phyloP scores from a whole-genome alignment of 2,113 vertebrate species.

The Thunnus maccoyii region DNA sequence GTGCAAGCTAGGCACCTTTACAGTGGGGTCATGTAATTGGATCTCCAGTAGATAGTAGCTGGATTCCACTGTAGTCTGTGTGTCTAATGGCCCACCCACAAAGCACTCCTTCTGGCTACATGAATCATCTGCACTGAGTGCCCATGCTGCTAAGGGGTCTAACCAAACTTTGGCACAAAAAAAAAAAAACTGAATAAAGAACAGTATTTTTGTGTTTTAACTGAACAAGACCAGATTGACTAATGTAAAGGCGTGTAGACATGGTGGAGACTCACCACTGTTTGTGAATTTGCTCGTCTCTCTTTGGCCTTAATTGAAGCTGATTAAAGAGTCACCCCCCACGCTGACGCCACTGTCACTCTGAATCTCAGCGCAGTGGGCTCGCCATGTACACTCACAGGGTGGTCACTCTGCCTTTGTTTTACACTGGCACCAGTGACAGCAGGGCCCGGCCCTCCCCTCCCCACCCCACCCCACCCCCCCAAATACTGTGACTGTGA shows the following conservation, averaged over 20 bases:
- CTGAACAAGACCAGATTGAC: constrained; percentile 8
- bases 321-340: constrained; percentile 79
- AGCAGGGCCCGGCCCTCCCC: constrained; percentile 41
- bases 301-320: constrained; percentile 82
- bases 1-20: constrained; percentile 50
- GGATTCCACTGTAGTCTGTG: constrained; percentile 57
- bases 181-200: constrained; percentile 1
- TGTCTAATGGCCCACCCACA: constrained; percentile 74
- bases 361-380: constrained; percentile 73
- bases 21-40: constrained; percentile 65
- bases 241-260: constrained; percentile 22
- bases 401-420: constrained; percentile 79
- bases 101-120: constrained; percentile 50
- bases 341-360: constrained; percentile 76
- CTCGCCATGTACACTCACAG: constrained; percentile 73
- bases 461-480: constrained; percentile 11
- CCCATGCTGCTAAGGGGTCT: constrained; percentile 38
- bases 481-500: constrained; percentile 65
- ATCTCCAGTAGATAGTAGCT: constrained; percentile 61
- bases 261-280: constrained; percentile 27
- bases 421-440: constrained; percentile 68
- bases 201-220: neutral
- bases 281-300: constrained; percentile 59
- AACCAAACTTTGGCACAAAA: constrained; percentile 41
- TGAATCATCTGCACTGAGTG: constrained; percentile 66